Evolutionary conservation across 2,888 invertebrate species (phyloP), one percentile per base, ranked within the genome.

Genomic region (Choristoneura rosaceana): DNA sequence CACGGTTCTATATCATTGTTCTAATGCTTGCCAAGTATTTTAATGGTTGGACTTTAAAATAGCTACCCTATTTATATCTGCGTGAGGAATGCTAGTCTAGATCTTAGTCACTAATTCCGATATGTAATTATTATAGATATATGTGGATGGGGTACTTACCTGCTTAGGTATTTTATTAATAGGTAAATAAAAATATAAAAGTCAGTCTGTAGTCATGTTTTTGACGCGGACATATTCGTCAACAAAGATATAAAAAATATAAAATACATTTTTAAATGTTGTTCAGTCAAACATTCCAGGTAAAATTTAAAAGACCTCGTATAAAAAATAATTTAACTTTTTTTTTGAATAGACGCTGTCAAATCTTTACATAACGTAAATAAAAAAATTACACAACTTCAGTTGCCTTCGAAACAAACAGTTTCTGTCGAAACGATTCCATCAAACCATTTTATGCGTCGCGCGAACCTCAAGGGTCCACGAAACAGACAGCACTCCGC

Each of bases 1-100:
- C 79, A 78, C 80, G 80, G 82, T 55, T 71, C 67, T 83, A 80
- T 83, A 84, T 82, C 81, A 82, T 83, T 69, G 64, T 55, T 52
- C 61, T 70, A 66, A 65, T 70, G 60, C 17, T 59, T 41, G 50
- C 41, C 65, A 61, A 65, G 63, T 58, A 55, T 65, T 70, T 62
- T 34, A 45, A 55, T 55, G 38, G 68, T 14, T 47, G 25, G 61
- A 41, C 59, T 67, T 70, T 14, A 33, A 52, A 50, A 70, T 62
- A 12, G 55, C 10, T 14, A 52, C 60, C 59, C n/a, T 59, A 14
- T 59, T 14, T 59, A 38, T 34, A 38, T 59, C 5, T 34, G n/a
- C 14, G 17, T 14, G 17, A 33, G 25, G 17, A 25, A 9, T 15
- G 50, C 15, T 3, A 52, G 17, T 52, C 15, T 52, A 52, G n/a